Conservation (phyloP, 2,113 vertebrate genomes). For the Theristicus caerulescens region DNA sequence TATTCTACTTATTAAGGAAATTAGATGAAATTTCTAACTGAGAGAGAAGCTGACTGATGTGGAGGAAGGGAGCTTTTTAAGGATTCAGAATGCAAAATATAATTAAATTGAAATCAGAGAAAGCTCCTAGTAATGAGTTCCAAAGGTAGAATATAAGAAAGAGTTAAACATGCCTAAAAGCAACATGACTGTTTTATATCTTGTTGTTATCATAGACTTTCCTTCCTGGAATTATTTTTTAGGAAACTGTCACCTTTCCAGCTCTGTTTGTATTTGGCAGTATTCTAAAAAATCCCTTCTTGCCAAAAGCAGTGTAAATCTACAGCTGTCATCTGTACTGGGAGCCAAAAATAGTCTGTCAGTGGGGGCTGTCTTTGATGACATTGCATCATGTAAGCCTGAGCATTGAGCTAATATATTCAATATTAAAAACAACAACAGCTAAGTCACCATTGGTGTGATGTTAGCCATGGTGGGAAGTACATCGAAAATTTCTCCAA, state of each 20-base stretch:
- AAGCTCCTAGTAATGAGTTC: not conserved
- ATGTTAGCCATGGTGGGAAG: not conserved
- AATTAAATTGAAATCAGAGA: not conserved
- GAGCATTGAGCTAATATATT: not conserved
- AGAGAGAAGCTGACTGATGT: not conserved
- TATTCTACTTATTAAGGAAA: not conserved
- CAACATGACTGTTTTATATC: not conserved
- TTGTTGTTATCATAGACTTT: slow-evolving; percentile 28
- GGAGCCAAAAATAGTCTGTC: not conserved
- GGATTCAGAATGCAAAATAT: not conserved
- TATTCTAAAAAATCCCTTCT: not conserved
- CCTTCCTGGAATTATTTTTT: slow-evolving; percentile 67
- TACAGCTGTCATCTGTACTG: slow-evolving; percentile 10
- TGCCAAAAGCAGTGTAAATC: slow-evolving; percentile 15
- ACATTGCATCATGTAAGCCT: not conserved
- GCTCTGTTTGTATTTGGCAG: slow-evolving; percentile 44
- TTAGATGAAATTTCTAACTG: not conserved
- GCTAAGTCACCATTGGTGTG: not conserved
- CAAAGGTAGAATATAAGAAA: not conserved
- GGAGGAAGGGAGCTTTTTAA: not conserved
- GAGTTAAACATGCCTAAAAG: slow-evolving; percentile 9
- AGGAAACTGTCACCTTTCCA: slow-evolving; percentile 45
- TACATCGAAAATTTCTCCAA: not conserved
- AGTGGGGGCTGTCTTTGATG: not conserved
- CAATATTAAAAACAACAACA: not conserved